Evolutionary conservation across 2,888 invertebrate genomes (phyloP).

Genomic region (Creontiades dilutus): DNA sequence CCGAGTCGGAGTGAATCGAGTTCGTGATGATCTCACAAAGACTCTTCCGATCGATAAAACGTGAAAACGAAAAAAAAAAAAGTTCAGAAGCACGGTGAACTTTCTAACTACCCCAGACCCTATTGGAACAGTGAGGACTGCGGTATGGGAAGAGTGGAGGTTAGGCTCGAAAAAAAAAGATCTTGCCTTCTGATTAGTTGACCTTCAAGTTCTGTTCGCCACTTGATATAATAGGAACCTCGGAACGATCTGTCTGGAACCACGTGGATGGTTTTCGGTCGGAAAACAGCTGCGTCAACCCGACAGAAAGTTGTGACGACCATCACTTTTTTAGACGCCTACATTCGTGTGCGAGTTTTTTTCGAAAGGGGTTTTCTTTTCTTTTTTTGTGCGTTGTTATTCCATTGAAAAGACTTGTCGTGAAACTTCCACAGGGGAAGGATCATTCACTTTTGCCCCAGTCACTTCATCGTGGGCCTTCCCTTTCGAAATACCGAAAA

Average conservation of each 20-base stretch:
- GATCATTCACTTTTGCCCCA: slow-evolving; percentile 10
- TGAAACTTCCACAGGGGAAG: not conserved
- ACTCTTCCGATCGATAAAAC: not conserved
- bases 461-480: not conserved
- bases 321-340: not conserved
- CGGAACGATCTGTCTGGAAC: not conserved
- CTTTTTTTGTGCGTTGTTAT: no score
- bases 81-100: slow-evolving; percentile 17
- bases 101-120: not conserved
- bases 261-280: slow-evolving; percentile 7
- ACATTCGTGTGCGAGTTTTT: not conserved
- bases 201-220: not conserved
- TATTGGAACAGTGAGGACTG: no score
- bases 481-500: not conserved
- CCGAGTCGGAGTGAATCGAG: not conserved
- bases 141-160: not conserved
- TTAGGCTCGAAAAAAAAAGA: not conserved
- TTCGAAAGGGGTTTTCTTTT: not conserved
- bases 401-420: not conserved
- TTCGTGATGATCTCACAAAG: not conserved
- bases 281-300: slow-evolving; percentile 19
- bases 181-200: slow-evolving; percentile 8
- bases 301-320: not conserved
- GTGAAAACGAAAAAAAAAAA: not conserved
- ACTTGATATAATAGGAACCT: not conserved